Base-by-base conservation (phyloP, 2,888 invertebrate genomes). In the Drosophila testacea region DNA sequence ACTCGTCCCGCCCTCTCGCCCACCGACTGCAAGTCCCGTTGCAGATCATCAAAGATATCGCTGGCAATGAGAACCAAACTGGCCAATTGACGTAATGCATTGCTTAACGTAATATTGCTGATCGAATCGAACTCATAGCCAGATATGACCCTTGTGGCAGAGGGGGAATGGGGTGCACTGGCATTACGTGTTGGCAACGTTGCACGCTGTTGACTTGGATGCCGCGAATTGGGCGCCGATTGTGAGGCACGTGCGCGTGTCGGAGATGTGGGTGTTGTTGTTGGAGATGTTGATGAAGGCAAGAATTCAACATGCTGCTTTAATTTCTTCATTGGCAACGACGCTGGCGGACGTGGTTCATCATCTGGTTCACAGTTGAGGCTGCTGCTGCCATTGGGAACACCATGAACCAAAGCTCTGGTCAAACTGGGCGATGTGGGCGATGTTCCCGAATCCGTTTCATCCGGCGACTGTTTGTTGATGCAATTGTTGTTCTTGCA, bases 51-150 rank as follows among this genome's bases (percentile, higher is more conserved):
- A 93, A 98, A 98, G 91, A 98, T 96, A 91, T 97, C 96, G 93
- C 97, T 95, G 83, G 98, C 97, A 73, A 96, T 94, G 74, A 96
- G 93, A 89, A 97, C 96, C 91, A 98, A 93, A 30, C 96, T 97
- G 60, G 97, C 97, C 91, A 98, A 94, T 93, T 98, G 98, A 74
- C 96, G 94, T 72, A 98, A 93, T 68, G 97, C 96, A 92, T 96
- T 96, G 93, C 96, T 96, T 80, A 98, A 93, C 76, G 97, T 97
- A 89, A 96, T 96, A 93, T 98, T 97, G 87, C 96, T 96, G 85
- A 97, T 96, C 72, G 97, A 96, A 91, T 96, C 96, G 91, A 97
- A 94, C 93, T 97, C 97, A 88, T 95, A 94, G 82, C 96, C 96
- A 57, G 93, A 93, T 54, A 96, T 79, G 63, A 92, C 86, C 69